A percentile compares a stretch with the other conserved stretches of the same genome.
Conservation (phyloP, 2,113 vertebrate genomes). For the Uropsilus gracilis region DNA sequence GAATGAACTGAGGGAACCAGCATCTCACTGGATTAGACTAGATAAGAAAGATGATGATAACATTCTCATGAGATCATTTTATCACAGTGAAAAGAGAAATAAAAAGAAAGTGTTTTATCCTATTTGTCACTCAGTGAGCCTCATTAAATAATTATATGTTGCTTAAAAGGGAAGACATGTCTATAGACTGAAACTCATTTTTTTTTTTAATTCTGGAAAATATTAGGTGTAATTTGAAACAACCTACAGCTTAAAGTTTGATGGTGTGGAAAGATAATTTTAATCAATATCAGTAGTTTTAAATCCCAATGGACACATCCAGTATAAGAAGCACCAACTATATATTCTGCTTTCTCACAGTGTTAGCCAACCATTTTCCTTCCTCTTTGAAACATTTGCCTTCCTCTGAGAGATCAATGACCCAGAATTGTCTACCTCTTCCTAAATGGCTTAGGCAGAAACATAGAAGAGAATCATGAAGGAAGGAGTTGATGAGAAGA, state of each 20-base stretch:
- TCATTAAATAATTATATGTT: conserved; percentile 54
- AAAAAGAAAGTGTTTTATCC: conserved; percentile 40
- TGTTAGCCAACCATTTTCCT: background rate
- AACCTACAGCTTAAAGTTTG: background rate
- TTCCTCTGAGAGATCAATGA: background rate
- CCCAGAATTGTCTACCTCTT: background rate
- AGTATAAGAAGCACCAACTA: background rate
- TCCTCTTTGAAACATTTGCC: background rate
- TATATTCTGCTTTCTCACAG: background rate
- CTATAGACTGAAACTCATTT: background rate
- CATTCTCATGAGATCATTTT: conserved; percentile 67
- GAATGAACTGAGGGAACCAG: conserved; percentile 51
- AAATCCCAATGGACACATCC: background rate
- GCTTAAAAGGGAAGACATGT: background rate
- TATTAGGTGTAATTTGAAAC: background rate
- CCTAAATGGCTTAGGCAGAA: background rate
- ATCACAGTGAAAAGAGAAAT: conserved; percentile 50
- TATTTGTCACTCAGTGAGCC: conserved; percentile 45
- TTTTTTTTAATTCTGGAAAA: conserved; percentile 17
- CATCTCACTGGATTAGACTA: conserved; percentile 61
- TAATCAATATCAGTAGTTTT: background rate
- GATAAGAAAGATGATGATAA: conserved; percentile 66
- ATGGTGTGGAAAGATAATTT: background rate
- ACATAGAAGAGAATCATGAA: background rate
- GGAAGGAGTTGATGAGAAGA: background rate